Base-by-base conservation (phyloP, 2,797 vertebrate genomes). In the Thamnophis elegans region DNA sequence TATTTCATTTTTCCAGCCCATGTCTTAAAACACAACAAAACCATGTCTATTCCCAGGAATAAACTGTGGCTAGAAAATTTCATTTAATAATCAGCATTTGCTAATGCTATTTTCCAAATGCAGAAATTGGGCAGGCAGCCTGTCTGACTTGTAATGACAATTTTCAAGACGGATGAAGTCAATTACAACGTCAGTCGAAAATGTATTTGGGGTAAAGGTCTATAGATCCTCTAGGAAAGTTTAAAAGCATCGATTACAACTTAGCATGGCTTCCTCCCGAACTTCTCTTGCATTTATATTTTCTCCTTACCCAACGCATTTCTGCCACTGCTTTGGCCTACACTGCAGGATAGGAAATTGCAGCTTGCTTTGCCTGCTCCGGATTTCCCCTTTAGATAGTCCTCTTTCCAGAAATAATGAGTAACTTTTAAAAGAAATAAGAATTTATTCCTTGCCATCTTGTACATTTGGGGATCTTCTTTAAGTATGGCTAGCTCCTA, bases 81-180 rank as follows among this genome's bases (percentile, higher is more conserved):
- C 96, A 97, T 97, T 97, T 96, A 96, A 95, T 95, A 97, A 97
- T 97, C 95, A 96, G 94, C 93, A 95, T 96, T 97, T 96, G 96
- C 93, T 96, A 96, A 96, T 97, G 94, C 92, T 96, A 95, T 97
- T 97, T 97, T 94, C 92, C 92, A 91, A 91, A 94, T 96, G 89
- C 95, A 96, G 95, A 94, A 96, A 95, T 95, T 95, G 96, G 94
- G 95, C 94, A 96, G 95, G 96, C 96, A 97, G 97, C 93, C 95
- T 95, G 95, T 96, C 95, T 97, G 95, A 94, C 96, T 97, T 97
- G 92, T 91, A 97, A 91, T 47, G 95, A 97, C 95, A 96, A 96
- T 97, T 97, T 97, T 93, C 93, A 95, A 96, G 95, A 96, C 94
- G 95, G 96, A 97, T 96, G 95, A 97, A 97, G 94, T 93, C 95